These are phyloP conservation scores for Clavelina lepadiformis DNA, from an alignment of 23 tunicate species.

Conservation along the genomic window DNA sequence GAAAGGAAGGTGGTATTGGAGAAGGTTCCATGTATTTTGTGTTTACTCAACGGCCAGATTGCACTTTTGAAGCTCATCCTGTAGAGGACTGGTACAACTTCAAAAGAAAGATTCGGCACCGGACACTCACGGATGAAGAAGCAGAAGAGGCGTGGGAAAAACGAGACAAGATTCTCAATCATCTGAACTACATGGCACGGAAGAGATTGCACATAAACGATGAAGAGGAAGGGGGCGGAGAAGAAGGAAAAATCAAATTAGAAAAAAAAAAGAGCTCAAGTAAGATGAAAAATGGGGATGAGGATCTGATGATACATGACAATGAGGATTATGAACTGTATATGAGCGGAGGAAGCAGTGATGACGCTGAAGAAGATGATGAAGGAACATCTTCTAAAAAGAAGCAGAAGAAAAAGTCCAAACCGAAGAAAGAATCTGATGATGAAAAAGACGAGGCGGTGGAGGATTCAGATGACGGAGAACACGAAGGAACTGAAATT, in stretches of 20 bases:
- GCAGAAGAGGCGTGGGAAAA: constrained; percentile 97
- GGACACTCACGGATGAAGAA: constrained; percentile 93
- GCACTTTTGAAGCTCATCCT: constrained; percentile 84
- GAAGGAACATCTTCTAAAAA: constrained; percentile 16
- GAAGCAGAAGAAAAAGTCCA: constrained; percentile 31
- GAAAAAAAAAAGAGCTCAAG: constrained; percentile 4
- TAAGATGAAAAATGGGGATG: constrained; percentile 16
- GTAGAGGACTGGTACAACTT: constrained; percentile 89
- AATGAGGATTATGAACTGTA: constrained; percentile 67
- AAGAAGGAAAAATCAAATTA: constrained; percentile 7
- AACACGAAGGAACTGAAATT: constrained; percentile 84
- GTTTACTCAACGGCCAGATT: constrained; percentile 79
- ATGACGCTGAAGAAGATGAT: constrained; percentile 34
- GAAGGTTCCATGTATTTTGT: constrained; percentile 96
- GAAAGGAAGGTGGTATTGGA: constrained; percentile 93
- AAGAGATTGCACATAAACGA: constrained; percentile 71
- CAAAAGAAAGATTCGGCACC: constrained; percentile 66
- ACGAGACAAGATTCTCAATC: constrained; percentile 86
- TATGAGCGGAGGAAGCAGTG: constrained; percentile 55
- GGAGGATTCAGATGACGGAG: constrained; percentile 98
- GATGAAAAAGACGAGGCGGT: constrained; percentile 63
- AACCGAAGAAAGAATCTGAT: constrained; percentile 23
- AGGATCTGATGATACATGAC: constrained; percentile 65
- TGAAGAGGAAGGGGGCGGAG: constrained; percentile 64
- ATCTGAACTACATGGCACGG: constrained; percentile 85